Conservation (phyloP, 2,797 vertebrate species). For the Mormyrus hasselquistii region DNA sequence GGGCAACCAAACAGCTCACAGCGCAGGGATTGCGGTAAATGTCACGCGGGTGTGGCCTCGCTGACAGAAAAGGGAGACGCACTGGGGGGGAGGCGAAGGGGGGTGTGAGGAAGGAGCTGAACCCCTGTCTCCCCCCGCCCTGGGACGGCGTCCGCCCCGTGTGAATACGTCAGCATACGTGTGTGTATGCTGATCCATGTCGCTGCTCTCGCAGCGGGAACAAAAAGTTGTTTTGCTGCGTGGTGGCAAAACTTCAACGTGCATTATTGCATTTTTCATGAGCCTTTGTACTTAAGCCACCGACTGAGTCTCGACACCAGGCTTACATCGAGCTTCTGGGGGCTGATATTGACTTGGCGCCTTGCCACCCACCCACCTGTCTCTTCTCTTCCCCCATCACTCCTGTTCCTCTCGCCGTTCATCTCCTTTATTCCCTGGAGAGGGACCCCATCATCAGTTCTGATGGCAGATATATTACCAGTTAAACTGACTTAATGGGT, state of each 20-base stretch:
- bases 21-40: not conserved
- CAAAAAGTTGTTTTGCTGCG: not conserved
- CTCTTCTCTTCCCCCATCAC: not conserved
- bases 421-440: constrained; percentile 11
- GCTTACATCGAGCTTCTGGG: not conserved
- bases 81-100: not conserved
- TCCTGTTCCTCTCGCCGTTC: constrained; percentile 9
- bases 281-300: not conserved
- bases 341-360: not conserved
- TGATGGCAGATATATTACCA: constrained; percentile 14
- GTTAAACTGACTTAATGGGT: constrained; percentile 14
- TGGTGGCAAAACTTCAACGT: not conserved
- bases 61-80: not conserved
- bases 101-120: not conserved
- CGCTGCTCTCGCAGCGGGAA: not conserved
- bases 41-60: not conserved
- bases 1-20: not conserved
- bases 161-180: not conserved
- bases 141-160: not conserved
- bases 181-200: not conserved
- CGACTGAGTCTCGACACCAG: not conserved
- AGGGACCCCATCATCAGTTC: constrained; percentile 6
- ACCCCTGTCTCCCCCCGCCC: not conserved
- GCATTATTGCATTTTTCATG: constrained; percentile 13
- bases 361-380: constrained; percentile 11